Evolutionary conservation across 2,888 invertebrate species (phyloP).

Genomic region (Busseola fusca): DNA sequence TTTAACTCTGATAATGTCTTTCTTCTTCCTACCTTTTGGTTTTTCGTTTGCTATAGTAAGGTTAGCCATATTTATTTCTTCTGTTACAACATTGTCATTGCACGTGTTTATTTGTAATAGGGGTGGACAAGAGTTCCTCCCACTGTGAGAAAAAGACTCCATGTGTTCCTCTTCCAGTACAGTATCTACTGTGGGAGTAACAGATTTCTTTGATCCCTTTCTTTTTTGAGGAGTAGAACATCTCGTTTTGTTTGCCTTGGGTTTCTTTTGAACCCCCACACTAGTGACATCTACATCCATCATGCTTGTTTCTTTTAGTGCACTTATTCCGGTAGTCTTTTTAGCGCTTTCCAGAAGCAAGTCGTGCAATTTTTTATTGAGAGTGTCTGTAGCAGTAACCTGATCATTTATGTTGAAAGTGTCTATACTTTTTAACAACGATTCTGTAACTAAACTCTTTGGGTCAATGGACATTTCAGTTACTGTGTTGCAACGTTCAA

Average conservation of each 20-base stretch:
- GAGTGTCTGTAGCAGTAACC: conserved; percentile 71
- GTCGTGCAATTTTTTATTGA: conserved; percentile 75
- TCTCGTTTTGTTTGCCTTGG: conserved; percentile 67
- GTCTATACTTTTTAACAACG: conserved; percentile 70
- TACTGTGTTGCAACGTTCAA: conserved; percentile 61
- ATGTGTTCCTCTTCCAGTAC: conserved; percentile 77
- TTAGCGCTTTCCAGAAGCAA: conserved; percentile 81
- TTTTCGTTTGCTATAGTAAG: conserved; percentile 49
- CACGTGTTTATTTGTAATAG: conserved; percentile 60
- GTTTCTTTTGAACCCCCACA: conserved; percentile 54
- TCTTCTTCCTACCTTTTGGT: conserved; percentile 71
- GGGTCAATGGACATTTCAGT: conserved; percentile 46
- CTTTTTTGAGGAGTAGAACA: conserved; percentile 78
- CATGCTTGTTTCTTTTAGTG: conserved; percentile 48
- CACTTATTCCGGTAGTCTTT: conserved; percentile 64
- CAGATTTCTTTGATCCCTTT: conserved; percentile 62
- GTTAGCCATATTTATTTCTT: conserved; percentile 51
- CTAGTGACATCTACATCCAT: conserved; percentile 60
- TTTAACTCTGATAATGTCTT: conserved; percentile 84
- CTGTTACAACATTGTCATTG: conserved; percentile 56
- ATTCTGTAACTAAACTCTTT: conserved; percentile 66
- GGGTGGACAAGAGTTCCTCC: conserved; percentile 78
- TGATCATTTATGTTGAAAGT: conserved; percentile 70
- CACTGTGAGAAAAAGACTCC: conserved; percentile 71
- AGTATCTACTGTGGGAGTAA: conserved; percentile 64